phyloP scores from a whole-genome alignment of 2,797 vertebrate species.

The Lutjanus argentimaculatus region DNA sequence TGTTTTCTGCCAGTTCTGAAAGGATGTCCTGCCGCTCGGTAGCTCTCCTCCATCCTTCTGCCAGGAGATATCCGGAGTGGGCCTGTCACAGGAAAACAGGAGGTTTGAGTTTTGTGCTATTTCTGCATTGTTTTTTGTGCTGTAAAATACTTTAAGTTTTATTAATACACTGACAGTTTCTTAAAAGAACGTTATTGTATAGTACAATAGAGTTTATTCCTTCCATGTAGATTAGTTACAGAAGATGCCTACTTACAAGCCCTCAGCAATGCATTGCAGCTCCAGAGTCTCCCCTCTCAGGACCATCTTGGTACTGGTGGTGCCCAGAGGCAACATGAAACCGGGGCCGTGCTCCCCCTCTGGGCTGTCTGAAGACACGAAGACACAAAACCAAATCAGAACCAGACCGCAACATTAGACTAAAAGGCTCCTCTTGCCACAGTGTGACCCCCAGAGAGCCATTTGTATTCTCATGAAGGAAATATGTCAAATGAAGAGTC shows the following conservation, averaged over 20 bases:
- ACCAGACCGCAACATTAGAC: background rate
- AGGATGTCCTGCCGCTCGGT: constrained; percentile 86
- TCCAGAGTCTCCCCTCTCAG: constrained; percentile 92
- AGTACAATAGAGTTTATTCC: background rate
- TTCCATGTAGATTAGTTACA: background rate
- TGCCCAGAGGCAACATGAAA: constrained; percentile 90
- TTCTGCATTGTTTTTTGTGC: background rate
- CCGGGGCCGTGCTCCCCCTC: constrained; percentile 88
- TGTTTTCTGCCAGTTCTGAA: constrained; percentile 92
- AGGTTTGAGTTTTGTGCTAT: background rate
- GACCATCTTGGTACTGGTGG: constrained; percentile 91
- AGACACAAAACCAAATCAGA: constrained; percentile 30
- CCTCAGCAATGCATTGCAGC: constrained; percentile 96
- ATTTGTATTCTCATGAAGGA: constrained; percentile 22
- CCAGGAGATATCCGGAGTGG: constrained; percentile 94
- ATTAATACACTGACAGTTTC: background rate
- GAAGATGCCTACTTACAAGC: constrained; percentile 89
- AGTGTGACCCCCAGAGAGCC: background rate
- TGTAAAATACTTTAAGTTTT: background rate
- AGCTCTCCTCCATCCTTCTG: constrained; percentile 91
- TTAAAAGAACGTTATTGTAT: background rate
- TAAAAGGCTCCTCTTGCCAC: constrained; percentile 6
- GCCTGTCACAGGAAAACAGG: constrained; percentile 81
- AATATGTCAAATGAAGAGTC: constrained; percentile 8
- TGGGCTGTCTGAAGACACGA: constrained; percentile 87